Evolutionary conservation across 2,113 vertebrate genomes (phyloP).

Genomic region (Aldabrachelys gigantea): DNA sequence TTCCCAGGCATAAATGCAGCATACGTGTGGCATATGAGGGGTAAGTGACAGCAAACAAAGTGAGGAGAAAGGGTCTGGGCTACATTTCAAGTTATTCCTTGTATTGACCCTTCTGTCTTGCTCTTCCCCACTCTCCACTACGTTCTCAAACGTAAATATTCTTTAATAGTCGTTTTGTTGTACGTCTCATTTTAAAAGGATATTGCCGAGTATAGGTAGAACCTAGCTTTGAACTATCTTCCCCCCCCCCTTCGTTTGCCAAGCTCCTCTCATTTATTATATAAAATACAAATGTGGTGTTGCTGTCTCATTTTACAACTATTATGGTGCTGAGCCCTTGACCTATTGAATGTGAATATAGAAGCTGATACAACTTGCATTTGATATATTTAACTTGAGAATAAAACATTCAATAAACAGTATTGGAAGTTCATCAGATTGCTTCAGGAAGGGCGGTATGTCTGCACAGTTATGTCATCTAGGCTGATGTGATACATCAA

Average conservation of each 20-base stretch:
- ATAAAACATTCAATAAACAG: background rate
- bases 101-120: background rate
- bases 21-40: background rate
- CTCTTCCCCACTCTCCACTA: background rate
- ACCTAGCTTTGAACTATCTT: background rate
- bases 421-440: background rate
- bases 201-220: background rate
- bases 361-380: background rate
- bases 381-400: background rate
- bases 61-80: background rate
- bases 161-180: background rate
- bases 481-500: rapidly evolving
- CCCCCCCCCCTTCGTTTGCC: background rate
- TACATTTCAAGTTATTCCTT: background rate
- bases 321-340: background rate
- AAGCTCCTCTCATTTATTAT: background rate
- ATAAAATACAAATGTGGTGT: background rate
- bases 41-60: background rate
- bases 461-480: rapidly evolving
- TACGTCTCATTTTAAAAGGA: background rate
- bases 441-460: background rate
- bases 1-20: background rate
- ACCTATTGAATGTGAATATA: background rate
- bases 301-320: background rate
- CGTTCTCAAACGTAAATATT: background rate